Evolutionary conservation across 2,113 vertebrate genomes (phyloP), one percentile per base, ranked within the genome.

Genomic region (Halichoerus grypus): DNA sequence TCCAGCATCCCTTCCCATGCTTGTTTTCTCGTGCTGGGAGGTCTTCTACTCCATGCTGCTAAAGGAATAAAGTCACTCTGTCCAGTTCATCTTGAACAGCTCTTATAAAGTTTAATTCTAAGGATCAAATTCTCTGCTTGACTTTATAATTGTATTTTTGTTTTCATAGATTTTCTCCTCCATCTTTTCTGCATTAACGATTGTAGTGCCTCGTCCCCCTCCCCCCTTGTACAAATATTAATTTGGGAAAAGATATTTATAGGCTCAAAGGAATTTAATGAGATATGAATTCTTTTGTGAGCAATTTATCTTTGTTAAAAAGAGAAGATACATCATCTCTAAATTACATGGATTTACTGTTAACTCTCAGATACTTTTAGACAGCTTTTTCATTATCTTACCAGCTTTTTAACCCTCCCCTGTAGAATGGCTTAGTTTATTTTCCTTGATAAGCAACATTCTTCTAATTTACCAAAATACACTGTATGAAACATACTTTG

Each of bases 361-460:
- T 97, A 95, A 89, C 8, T 82, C 19, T 82, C 39, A 85, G 79
- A 80, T 96, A 89, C 63, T 95, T 97, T 86, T 16, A 88, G 87
- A 95, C 26, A 67, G 69, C 46, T 92, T 97, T 97, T 98, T 97
- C 72, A 71, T 98, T 92, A 82, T 96, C 63, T 76, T 94, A 96
- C 95, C 77, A 96, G 46, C 49, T 42, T 31, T 92, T 57, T 74
- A 42, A 42, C 19, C 28, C 63, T 97, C 96, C 94, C 85, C 88
- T 85, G 51, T 87, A 94, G 88, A 96, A 57, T 91, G 93, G 97
- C 94, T 97, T 97, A 96, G 57, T 97, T 97, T 26, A 24, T 93
- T 93, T 97, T 57, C 97, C 88, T 61, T 88, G 80, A 97, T 97
- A 97, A 97, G 67, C 59, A 97, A 39, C 95, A 88, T 88, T 97